These are phyloP conservation scores for Chunga burmeisteri DNA, from an alignment of 2,113 vertebrate species.

Conservation along the genomic window DNA sequence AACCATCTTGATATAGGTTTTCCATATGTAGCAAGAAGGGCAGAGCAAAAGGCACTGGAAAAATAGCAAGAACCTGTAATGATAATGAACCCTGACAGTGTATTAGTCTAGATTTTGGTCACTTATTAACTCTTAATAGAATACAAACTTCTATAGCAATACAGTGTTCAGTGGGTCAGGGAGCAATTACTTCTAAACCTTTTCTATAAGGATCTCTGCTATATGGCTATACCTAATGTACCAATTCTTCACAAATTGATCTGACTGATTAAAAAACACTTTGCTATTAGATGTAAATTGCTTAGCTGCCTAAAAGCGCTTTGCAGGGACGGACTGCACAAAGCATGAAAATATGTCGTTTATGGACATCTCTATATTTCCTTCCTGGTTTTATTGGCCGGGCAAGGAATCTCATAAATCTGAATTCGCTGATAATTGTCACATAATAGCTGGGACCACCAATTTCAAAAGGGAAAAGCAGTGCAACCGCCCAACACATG, in stretches of 20 bases:
- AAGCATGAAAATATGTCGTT: slow-evolving; percentile 50
- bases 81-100: slow-evolving; percentile 83
- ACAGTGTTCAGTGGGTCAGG: slow-evolving; percentile 62
- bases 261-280: slow-evolving; percentile 64
- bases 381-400: slow-evolving; percentile 19
- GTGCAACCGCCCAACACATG: neutral
- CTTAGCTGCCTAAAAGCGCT: slow-evolving; percentile 42
- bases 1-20: slow-evolving; percentile 91
- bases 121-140: slow-evolving; percentile 85
- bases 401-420: neutral
- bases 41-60: slow-evolving; percentile 78
- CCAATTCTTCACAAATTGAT: slow-evolving; percentile 72
- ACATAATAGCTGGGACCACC: neutral
- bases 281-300: slow-evolving; percentile 59
- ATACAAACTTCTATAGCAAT: slow-evolving; percentile 73
- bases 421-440: neutral
- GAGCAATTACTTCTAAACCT: slow-evolving; percentile 67
- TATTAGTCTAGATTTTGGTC: slow-evolving; percentile 82
- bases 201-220: slow-evolving; percentile 55
- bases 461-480: neutral
- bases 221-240: slow-evolving; percentile 49
- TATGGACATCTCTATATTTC: slow-evolving; percentile 40
- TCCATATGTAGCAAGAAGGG: slow-evolving; percentile 87
- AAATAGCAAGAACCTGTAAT: slow-evolving; percentile 79
- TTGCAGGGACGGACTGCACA: slow-evolving; percentile 11